Conservation (phyloP, 2,113 vertebrate species). For the Cyprinodon brontotheroides region DNA sequence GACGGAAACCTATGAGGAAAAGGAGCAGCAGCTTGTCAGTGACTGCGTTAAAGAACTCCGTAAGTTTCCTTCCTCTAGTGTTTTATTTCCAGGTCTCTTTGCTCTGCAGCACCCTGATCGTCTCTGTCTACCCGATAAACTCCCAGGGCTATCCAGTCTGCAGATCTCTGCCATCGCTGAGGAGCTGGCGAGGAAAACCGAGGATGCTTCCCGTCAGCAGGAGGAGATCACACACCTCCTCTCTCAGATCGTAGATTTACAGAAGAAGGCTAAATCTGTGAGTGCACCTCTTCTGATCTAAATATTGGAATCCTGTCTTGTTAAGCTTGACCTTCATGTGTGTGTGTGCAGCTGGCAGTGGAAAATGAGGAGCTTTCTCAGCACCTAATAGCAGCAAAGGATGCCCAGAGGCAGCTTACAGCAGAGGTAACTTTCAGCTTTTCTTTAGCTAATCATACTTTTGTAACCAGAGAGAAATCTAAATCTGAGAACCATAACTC, state of each 20-base stretch:
- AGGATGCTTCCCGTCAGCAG: slow-evolving; percentile 94
- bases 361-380: slow-evolving; percentile 97
- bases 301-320: neutral
- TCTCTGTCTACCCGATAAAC: neutral
- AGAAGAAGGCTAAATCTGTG: slow-evolving; percentile 97
- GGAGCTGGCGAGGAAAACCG: slow-evolving; percentile 94
- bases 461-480: neutral
- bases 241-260: slow-evolving; percentile 94
- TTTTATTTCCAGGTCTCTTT: neutral
- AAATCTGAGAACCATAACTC: neutral
- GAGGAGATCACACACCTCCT: slow-evolving; percentile 98
- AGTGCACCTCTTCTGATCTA: neutral
- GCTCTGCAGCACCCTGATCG: neutral
- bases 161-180: slow-evolving; percentile 93
- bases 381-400: slow-evolving; percentile 94
- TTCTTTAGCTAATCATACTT: neutral
- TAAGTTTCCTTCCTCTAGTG: slow-evolving; percentile 64
- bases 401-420: slow-evolving; percentile 96
- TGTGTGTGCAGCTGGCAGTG: slow-evolving; percentile 84
- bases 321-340: slow-evolving; percentile 10
- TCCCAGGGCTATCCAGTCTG: slow-evolving; percentile 89
- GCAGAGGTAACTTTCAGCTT: slow-evolving; percentile 79
- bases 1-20: slow-evolving; percentile 96
- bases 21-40: slow-evolving; percentile 96
- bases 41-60: slow-evolving; percentile 98